phyloP scores from a whole-genome alignment of 2,797 vertebrate species.

The Xenops minutus region DNA sequence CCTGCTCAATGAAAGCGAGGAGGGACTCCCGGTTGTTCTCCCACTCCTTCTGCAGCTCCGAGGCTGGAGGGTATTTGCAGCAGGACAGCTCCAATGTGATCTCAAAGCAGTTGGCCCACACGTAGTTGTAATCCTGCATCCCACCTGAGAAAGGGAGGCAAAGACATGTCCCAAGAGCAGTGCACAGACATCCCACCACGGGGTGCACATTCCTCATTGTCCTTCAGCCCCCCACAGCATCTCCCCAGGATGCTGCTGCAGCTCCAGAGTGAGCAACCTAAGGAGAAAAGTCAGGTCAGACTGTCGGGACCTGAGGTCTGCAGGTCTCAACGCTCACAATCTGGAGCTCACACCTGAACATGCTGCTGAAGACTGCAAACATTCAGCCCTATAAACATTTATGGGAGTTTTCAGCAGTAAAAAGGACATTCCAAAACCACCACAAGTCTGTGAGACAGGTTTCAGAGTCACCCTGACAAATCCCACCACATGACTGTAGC shows the following conservation, averaged over 20 bases:
- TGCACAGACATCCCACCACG: fast-evolving
- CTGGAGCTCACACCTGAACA: neutral
- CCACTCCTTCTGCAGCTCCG: constrained; percentile 87
- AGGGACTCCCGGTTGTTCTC: constrained; percentile 92
- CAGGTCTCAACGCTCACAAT: neutral
- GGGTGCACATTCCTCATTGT: neutral
- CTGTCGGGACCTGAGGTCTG: fast-evolving
- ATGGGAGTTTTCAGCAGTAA: too few relatives aligned
- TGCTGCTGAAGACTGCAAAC: neutral
- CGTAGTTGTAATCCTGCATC: constrained; percentile 98
- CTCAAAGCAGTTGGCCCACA: constrained; percentile 94
- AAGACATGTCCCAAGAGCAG: neutral
- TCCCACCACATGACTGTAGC: too few relatives aligned
- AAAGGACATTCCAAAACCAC: too few relatives aligned
- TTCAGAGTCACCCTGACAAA: too few relatives aligned
- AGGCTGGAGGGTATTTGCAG: constrained; percentile 89
- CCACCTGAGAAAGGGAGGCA: constrained; percentile 81
- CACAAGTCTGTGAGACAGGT: too few relatives aligned
- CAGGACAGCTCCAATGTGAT: constrained; percentile 96
- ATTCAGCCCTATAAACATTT: too few relatives aligned
- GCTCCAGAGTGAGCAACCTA: neutral
- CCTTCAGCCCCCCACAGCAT: fast-evolving
- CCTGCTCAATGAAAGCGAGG: constrained; percentile 92
- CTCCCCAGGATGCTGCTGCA: neutral
- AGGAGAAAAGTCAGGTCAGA: neutral